Conservation (phyloP, 2,113 vertebrate species). For the Himantopus leucocephalus region DNA sequence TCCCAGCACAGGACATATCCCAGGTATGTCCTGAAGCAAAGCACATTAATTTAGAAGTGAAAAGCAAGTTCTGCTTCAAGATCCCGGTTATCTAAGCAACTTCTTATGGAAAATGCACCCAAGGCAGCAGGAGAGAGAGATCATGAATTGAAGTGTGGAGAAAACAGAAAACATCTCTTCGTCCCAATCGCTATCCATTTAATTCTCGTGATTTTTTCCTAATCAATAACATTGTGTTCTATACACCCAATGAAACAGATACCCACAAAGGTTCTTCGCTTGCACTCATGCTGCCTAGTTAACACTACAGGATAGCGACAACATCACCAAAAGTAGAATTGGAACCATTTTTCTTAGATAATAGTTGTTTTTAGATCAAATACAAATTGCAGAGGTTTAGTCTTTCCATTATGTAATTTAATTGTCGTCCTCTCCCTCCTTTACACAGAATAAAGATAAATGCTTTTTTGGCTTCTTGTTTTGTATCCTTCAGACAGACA, state of each 20-base stretch:
- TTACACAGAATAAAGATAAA: constrained; percentile 31
- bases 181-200: not conserved
- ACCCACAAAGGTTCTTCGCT: not conserved
- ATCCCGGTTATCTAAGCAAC: not conserved
- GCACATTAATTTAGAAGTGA: not conserved
- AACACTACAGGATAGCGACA: not conserved
- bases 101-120: not conserved
- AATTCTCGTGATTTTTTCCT: not conserved
- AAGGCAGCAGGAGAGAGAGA: not conserved
- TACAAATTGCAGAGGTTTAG: constrained; percentile 5
- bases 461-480: constrained; percentile 15
- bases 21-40: not conserved
- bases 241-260: not conserved
- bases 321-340: not conserved
- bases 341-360: not conserved
- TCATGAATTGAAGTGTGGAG: not conserved
- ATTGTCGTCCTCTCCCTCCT: not conserved
- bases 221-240: not conserved
- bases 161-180: not conserved
- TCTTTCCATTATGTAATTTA: constrained; percentile 32
- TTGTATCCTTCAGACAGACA: not conserved
- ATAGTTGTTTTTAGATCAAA: not conserved
- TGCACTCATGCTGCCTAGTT: not conserved
- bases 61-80: not conserved
- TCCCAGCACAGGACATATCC: not conserved